Evolutionary conservation across 2,888 invertebrate genomes (phyloP).

Genomic region (Drosophila emarginata): DNA sequence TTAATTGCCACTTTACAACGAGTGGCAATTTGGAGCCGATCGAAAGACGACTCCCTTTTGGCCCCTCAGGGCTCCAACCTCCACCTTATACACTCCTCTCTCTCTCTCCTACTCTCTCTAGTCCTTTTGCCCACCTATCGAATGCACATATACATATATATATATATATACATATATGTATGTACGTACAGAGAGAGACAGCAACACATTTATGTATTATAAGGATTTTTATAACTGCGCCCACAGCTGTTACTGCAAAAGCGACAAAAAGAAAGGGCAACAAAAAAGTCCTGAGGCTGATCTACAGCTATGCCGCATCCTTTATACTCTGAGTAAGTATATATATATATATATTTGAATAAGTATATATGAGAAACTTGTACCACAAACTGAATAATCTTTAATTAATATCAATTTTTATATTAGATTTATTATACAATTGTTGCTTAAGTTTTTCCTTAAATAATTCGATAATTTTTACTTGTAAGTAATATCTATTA

Average conservation of each 20-base stretch:
- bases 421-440: too few species aligned
- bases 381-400: too few species aligned
- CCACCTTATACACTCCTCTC: background rate
- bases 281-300: background rate
- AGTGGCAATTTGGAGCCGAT: constrained; percentile 52
- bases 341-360: too few species aligned
- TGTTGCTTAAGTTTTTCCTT: too few species aligned
- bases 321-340: too few species aligned
- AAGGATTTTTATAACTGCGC: background rate
- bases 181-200: background rate
- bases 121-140: background rate
- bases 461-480: too few species aligned
- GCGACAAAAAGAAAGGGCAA: background rate
- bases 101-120: too few species aligned
- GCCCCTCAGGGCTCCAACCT: constrained; percentile 2
- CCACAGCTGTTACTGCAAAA: background rate
- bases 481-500: too few species aligned
- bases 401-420: too few species aligned
- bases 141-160: background rate
- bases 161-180: too few species aligned
- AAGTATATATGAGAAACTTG: background rate
- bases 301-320: background rate
- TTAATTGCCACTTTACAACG: constrained; percentile 56
- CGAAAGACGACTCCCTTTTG: constrained; percentile 26
- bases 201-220: constrained; percentile 7